phyloP scores from a whole-genome alignment of 2,797 vertebrate genomes.

The Schizopygopsis pylzovi region DNA sequence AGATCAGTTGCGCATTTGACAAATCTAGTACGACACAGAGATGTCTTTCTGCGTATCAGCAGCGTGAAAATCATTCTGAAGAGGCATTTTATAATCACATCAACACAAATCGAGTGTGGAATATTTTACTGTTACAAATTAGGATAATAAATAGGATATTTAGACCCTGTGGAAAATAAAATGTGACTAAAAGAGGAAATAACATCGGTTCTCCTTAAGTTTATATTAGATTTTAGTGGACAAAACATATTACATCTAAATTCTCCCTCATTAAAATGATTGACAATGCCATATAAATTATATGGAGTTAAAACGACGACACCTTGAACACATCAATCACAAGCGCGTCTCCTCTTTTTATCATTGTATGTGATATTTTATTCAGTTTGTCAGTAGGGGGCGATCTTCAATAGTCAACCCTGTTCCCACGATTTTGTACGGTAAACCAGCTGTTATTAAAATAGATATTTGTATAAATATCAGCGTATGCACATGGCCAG shows the following conservation, averaged over 20 bases:
- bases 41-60: background rate
- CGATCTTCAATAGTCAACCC: constrained; percentile 25
- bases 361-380: background rate
- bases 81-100: background rate
- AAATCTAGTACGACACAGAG: background rate
- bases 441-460: background rate
- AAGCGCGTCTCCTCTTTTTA: background rate
- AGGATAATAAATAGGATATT: background rate
- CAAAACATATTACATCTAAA: background rate
- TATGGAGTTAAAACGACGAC: background rate
- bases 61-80: too few relatives aligned
- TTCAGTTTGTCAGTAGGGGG: background rate
- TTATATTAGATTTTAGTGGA: background rate
- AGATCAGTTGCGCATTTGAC: background rate
- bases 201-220: background rate
- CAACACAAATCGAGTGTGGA: background rate
- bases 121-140: background rate
- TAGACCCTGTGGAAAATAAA: background rate
- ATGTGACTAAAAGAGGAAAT: background rate
- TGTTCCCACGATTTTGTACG: background rate
- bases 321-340: background rate
- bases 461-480: background rate
- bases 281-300: background rate
- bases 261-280: background rate
- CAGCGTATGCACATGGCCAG: background rate